Evolutionary conservation across 2,888 invertebrate genomes (phyloP).

Genomic region (Chrysolina haemoptera): DNA sequence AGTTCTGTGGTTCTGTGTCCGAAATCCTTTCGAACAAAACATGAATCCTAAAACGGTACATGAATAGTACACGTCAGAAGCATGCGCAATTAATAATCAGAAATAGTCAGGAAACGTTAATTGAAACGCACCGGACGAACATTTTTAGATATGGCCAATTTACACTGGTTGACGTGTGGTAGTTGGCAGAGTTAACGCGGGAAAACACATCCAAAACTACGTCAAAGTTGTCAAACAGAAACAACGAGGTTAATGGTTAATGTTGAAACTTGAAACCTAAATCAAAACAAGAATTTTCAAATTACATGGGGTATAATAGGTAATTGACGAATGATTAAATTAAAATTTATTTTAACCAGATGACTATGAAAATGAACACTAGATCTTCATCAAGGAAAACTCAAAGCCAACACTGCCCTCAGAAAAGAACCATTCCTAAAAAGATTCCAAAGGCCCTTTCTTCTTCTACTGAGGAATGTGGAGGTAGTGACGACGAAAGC

Average conservation of each 20-base stretch:
- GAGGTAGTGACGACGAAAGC: slow-evolving; percentile 36
- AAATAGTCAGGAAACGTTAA: too few species aligned
- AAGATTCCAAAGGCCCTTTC: slow-evolving; percentile 29
- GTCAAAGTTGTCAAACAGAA: not conserved
- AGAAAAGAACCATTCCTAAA: slow-evolving; percentile 22
- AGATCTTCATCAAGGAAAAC: slow-evolving; percentile 42
- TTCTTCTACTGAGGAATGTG: slow-evolving; percentile 43
- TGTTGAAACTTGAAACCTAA: too few species aligned
- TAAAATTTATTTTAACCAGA: not conserved
- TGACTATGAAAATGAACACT: slow-evolving; percentile 42
- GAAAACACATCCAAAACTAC: not conserved
- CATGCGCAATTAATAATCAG: too few species aligned
- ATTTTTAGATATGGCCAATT: too few species aligned
- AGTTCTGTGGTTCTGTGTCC: too few species aligned
- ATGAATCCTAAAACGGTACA: too few species aligned
- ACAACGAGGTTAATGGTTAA: not conserved
- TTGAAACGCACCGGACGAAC: too few species aligned
- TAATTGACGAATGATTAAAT: too few species aligned
- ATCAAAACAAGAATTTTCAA: too few species aligned
- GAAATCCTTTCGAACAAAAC: too few species aligned
- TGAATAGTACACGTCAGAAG: too few species aligned
- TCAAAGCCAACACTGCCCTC: slow-evolving; percentile 13
- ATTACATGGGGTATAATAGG: too few species aligned
- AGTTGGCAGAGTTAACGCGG: not conserved
- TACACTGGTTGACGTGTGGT: not conserved